These are phyloP conservation scores for Tragelaphus eurycerus DNA, from an alignment of 2,797 vertebrate genomes.

Conservation along the genomic window DNA sequence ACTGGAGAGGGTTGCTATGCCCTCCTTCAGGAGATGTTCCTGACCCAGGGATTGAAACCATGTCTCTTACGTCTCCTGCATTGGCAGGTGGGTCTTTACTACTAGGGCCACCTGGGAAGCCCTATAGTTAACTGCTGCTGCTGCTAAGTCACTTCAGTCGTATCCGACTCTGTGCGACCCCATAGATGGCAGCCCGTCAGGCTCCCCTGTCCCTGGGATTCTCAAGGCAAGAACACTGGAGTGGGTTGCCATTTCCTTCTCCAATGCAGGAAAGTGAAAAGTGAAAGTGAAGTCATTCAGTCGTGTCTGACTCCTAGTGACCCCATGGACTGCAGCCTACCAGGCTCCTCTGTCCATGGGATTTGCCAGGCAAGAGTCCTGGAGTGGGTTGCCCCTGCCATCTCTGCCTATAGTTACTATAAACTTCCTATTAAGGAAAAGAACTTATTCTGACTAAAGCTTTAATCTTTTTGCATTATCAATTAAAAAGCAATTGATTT, in stretches of 20 bases:
- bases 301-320: no score
- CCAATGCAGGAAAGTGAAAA: no score
- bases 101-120: background rate
- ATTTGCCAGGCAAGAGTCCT: no score
- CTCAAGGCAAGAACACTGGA: no score
- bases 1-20: background rate
- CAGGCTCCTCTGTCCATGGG: no score
- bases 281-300: no score
- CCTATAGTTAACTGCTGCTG: background rate
- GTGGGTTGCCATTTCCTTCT: no score
- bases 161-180: no score
- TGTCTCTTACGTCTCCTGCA: background rate
- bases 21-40: background rate
- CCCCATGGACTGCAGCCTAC: no score
- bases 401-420: background rate
- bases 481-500: constrained; percentile 35
- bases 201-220: no score
- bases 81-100: background rate
- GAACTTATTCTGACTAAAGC: background rate
- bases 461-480: background rate
- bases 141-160: no score
- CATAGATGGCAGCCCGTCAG: fast-evolving
- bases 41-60: background rate
- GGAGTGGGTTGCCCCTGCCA: no score
- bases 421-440: background rate